phyloP scores from a whole-genome alignment of 2,113 vertebrate species.

The Falcunculus frontatus region DNA sequence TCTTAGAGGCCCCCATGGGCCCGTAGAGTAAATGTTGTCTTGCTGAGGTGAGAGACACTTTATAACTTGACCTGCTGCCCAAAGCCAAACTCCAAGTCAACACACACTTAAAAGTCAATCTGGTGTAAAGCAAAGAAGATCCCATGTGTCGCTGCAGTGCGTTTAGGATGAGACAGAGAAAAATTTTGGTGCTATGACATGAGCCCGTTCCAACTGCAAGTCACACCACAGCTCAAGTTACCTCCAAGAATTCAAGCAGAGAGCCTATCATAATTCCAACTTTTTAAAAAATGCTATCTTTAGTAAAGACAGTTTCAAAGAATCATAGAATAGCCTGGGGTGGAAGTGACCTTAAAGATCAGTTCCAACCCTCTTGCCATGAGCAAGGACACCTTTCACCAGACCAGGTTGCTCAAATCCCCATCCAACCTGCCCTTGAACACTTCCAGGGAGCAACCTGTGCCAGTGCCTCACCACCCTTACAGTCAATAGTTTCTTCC shows the following conservation, averaged over 20 bases:
- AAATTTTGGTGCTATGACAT: neutral
- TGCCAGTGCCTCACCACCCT: neutral
- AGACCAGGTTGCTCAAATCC: neutral
- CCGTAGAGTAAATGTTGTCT: neutral
- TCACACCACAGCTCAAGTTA: neutral
- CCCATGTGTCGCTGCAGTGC: fast-evolving
- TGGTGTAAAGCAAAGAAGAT: neutral
- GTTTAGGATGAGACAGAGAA: neutral
- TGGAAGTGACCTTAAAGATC: neutral
- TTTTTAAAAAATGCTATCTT: neutral
- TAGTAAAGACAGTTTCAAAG: neutral
- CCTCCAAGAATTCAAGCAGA: neutral
- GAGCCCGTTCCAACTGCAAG: neutral
- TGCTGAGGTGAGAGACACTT: neutral
- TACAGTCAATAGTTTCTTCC: neutral
- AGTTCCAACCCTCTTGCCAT: neutral
- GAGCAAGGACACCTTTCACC: neutral
- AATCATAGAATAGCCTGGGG: neutral
- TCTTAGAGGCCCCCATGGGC: neutral
- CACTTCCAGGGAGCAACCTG: neutral
- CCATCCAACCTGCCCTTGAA: neutral
- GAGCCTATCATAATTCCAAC: neutral
- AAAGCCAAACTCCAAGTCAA: neutral
- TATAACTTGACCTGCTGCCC: neutral
- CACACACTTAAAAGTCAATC: neutral